phyloP scores from a whole-genome alignment of 1,140 invertebrate genomes.

The Maniola jurtina region DNA sequence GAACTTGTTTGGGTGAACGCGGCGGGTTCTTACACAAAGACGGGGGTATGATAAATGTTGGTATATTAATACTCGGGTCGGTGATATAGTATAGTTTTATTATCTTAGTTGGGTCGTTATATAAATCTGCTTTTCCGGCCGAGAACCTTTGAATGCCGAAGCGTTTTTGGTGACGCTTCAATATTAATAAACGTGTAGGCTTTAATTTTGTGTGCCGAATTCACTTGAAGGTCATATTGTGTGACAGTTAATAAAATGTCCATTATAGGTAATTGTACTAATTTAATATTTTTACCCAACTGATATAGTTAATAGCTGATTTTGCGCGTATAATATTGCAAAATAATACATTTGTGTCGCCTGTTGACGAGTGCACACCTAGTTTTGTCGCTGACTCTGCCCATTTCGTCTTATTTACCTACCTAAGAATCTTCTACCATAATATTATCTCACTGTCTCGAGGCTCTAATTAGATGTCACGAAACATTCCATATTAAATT shows the following conservation, averaged over 20 bases:
- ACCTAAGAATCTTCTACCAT: too few relatives aligned
- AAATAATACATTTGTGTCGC: too few relatives aligned
- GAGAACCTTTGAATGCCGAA: conserved; percentile 40
- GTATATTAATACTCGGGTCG: conserved; percentile 65
- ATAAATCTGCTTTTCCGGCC: conserved; percentile 72
- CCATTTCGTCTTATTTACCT: too few relatives aligned
- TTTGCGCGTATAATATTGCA: too few relatives aligned
- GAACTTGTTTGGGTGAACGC: conserved; percentile 70
- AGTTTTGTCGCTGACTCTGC: too few relatives aligned
- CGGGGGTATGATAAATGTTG: conserved; percentile 70
- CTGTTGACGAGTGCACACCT: too few relatives aligned
- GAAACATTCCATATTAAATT: too few relatives aligned
- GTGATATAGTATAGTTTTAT: conserved; percentile 70
- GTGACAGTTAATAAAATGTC: neutral
- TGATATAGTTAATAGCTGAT: too few relatives aligned
- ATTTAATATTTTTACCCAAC: neutral
- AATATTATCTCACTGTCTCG: too few relatives aligned
- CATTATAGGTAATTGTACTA: neutral
- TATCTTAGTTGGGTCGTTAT: conserved; percentile 75
- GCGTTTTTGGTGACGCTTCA: conserved; percentile 30
- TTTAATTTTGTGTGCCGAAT: neutral
- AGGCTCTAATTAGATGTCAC: too few relatives aligned
- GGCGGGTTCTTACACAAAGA: conserved; percentile 73
- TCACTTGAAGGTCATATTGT: neutral
- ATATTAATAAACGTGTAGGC: neutral